phyloP scores from a whole-genome alignment of 2,888 invertebrate species.

The Petrolisthes cinctipes region DNA sequence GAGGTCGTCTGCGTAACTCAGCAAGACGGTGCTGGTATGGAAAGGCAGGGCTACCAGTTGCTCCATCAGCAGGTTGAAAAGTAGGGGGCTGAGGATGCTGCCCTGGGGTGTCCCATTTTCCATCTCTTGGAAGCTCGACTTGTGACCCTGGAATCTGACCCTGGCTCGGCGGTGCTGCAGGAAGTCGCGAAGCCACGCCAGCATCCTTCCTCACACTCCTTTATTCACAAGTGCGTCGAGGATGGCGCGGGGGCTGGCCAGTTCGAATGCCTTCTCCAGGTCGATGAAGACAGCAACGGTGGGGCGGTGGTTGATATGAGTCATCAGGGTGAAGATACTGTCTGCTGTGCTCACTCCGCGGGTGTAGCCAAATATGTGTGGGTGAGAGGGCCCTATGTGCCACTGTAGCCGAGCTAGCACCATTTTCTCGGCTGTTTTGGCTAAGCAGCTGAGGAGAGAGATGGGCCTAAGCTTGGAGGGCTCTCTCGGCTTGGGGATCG shows the following conservation, averaged over 20 bases:
- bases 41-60: too few relatives aligned
- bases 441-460: slow-evolving; percentile 20
- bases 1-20: too few relatives aligned
- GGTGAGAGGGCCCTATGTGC: background rate
- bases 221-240: background rate
- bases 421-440: slow-evolving; percentile 32
- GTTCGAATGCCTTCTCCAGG: slow-evolving; percentile 16
- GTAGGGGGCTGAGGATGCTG: background rate
- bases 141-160: background rate
- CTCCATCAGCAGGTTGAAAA: too few relatives aligned
- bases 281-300: background rate
- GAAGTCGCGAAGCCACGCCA: background rate
- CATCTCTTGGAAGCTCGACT: background rate
- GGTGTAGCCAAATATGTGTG: background rate
- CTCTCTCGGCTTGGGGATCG: slow-evolving; percentile 24
- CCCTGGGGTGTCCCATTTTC: slow-evolving; percentile 6
- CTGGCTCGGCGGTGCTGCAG: background rate
- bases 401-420: slow-evolving; percentile 17
- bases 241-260: background rate
- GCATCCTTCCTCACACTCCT: background rate
- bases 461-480: background rate
- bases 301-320: background rate
- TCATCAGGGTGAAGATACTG: background rate
- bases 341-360: background rate
- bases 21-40: too few relatives aligned